phyloP scores from a whole-genome alignment of 1,140 invertebrate genomes.

The Saccostrea cuccullata region DNA sequence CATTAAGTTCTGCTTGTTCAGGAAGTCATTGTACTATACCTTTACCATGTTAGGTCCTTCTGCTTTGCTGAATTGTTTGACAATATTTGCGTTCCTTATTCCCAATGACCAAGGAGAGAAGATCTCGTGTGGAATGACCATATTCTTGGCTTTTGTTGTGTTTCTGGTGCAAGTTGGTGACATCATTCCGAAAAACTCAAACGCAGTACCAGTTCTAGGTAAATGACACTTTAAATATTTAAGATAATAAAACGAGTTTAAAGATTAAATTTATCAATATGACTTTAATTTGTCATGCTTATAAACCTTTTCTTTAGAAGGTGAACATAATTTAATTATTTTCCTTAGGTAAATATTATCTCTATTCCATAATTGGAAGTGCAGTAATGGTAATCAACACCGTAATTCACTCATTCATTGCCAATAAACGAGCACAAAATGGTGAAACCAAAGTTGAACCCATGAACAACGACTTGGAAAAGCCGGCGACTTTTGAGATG shows the following conservation, averaged over 20 bases:
- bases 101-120: slow-evolving; percentile 68
- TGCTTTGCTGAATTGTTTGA: slow-evolving; percentile 62
- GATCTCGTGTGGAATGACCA: slow-evolving; percentile 75
- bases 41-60: slow-evolving; percentile 67
- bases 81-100: slow-evolving; percentile 61
- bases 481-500: background rate
- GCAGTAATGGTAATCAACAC: slow-evolving; percentile 5
- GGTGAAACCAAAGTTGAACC: background rate
- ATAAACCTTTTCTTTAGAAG: too few species aligned
- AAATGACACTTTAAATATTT: slow-evolving; percentile 43
- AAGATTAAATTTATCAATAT: too few species aligned
- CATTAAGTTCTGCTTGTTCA: slow-evolving; percentile 50
- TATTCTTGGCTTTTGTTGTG: slow-evolving; percentile 80
- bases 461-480: background rate
- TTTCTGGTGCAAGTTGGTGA: slow-evolving; percentile 81
- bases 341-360: background rate
- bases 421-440: background rate
- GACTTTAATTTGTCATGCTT: too few species aligned
- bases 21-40: slow-evolving; percentile 63
- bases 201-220: slow-evolving; percentile 78
- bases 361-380: slow-evolving; percentile 9
- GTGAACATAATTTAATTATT: too few species aligned
- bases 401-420: background rate
- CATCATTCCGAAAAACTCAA: slow-evolving; percentile 79
- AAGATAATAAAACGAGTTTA: background rate